Evolutionary conservation across 2,113 vertebrate species (phyloP), one percentile per base, ranked within the genome.

Genomic region (Dasyornis broadbenti): DNA sequence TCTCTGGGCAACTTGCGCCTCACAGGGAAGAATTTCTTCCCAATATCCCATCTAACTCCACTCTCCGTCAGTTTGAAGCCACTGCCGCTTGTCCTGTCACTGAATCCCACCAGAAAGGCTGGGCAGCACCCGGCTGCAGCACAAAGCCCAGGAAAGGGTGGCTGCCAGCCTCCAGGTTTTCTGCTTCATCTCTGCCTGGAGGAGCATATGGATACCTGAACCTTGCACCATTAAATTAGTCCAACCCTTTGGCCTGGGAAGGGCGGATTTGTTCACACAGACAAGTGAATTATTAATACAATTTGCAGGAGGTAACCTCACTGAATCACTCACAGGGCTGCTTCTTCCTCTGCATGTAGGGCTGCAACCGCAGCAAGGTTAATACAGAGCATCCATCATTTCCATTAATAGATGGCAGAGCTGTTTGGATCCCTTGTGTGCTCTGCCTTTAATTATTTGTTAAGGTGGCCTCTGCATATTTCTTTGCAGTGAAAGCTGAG

Each of bases 331-430:
- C 71, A 54, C 53, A 40, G 10, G 28, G 76, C 83, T 95, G 89
- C 92, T 82, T 45, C 89, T 68, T 49, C 60, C 76, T 37, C 65
- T 93, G 35, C 42, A 28, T 50, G 52, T 39, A 82, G 42, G 70
- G 83, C 93, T 95, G 83, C 77, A 82, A 33, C 66, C 50, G 37
- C 44, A 21, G 85, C 82, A 95, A 95, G 96, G 95, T 96, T 96
- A 95, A 97, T 95, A 65, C 44, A 61, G 89, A 97, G 85, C 95
- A 96, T 97, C 85, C 91, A 92, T 97, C 95, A 96, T 89, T 95
- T 76, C 87, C 91, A 83, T 96, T 97, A 95, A 94, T 89, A 79
- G 94, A 92, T 87, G 93, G 94, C 89, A 93, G 72, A 22, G 56
- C 89, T 71, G 77, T 39, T 82, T 82, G 54, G 77, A 93, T 93